Conservation (phyloP, 2,888 invertebrate species). For the Tinea semifulvella region DNA sequence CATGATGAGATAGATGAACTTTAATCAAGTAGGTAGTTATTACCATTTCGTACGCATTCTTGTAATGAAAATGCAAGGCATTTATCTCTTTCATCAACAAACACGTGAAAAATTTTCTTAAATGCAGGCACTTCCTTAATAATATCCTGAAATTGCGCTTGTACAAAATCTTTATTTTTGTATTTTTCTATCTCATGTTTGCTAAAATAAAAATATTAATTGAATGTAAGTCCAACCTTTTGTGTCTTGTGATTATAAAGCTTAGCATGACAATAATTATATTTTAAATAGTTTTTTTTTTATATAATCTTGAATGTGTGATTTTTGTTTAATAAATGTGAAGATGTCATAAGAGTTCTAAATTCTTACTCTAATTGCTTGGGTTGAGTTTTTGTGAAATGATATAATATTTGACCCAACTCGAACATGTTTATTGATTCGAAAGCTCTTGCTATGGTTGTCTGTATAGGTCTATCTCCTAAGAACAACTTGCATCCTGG, state of each 20-base stretch:
- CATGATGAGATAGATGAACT: too few relatives aligned
- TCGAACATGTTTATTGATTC: slow-evolving; percentile 49
- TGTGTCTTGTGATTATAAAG: background rate
- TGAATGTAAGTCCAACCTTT: background rate
- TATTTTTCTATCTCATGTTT: slow-evolving; percentile 47
- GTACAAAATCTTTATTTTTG: slow-evolving; percentile 52
- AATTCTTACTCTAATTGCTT: slow-evolving; percentile 46
- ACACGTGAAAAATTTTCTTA: slow-evolving; percentile 58
- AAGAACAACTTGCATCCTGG: slow-evolving; percentile 57
- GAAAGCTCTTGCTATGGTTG: slow-evolving; percentile 56
- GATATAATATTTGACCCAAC: slow-evolving; percentile 53
- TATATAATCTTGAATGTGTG: background rate
- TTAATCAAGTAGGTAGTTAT: too few relatives aligned
- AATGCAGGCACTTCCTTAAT: slow-evolving; percentile 55
- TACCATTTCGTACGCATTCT: slow-evolving; percentile 51
- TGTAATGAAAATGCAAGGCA: slow-evolving; percentile 56
- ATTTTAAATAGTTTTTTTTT: too few relatives aligned
- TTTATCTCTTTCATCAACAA: slow-evolving; percentile 56
- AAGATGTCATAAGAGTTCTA: too few relatives aligned
- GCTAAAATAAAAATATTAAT: slow-evolving; percentile 27
- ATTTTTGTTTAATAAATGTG: too few relatives aligned
- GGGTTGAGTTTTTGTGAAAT: slow-evolving; percentile 46
- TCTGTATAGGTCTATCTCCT: slow-evolving; percentile 56
- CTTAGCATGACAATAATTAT: background rate
- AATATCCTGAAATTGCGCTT: slow-evolving; percentile 55